Base-by-base conservation (phyloP, 2,797 vertebrate genomes). In the Vespertilio murinus region DNA sequence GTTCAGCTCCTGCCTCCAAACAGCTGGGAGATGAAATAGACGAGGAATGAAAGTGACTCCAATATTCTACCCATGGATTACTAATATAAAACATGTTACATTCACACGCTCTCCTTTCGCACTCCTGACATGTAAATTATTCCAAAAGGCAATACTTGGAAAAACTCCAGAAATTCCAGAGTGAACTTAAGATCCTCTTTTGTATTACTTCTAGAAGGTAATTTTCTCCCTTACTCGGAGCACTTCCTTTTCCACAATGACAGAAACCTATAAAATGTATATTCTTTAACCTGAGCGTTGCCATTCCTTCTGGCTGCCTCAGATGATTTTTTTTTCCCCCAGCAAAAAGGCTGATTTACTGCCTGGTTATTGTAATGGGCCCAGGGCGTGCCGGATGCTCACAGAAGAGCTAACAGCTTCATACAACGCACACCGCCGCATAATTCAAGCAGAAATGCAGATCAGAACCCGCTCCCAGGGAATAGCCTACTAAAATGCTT, bases 121-220 rank as follows among this genome's bases (percentile, higher is more conserved):
- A 54, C 64, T 81, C 30, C 40, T 94, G 90, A 89, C 49, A 86
- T 87, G 25, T 64, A 88, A 89, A 85, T 56, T 59, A 88, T 80
- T 79, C 91, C 23, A 83, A 86, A 94, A 86, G 38, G 69, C 4
- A 93, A 22, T 75, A 75, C 4, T 88, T 38, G 47, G 40, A 93
- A 79, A 93, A 54, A 71, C 5, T 74, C 45, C 77, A 65, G 82
- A 95, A 96, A 94, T 87, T 73, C 18, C 22, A 49, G 35, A 89
- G 35, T 80, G n/a, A 81, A 87, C 85, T 88, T 52, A 82, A 93
- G 91, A 93, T 18, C 11, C 17, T 78, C 30, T 77, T 90, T 69
- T n/a, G 49, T 8, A 52, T 75, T 78, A 78, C 25, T 86, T 88
- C 59, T 89, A 16, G 20, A 75, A 93, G 52, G 70, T 35, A 79